Percentiles rank a stretch among this genome's conserved stretches.
Evolutionary conservation across 2,797 vertebrate species (phyloP).

Genomic region (Paguma larvata): DNA sequence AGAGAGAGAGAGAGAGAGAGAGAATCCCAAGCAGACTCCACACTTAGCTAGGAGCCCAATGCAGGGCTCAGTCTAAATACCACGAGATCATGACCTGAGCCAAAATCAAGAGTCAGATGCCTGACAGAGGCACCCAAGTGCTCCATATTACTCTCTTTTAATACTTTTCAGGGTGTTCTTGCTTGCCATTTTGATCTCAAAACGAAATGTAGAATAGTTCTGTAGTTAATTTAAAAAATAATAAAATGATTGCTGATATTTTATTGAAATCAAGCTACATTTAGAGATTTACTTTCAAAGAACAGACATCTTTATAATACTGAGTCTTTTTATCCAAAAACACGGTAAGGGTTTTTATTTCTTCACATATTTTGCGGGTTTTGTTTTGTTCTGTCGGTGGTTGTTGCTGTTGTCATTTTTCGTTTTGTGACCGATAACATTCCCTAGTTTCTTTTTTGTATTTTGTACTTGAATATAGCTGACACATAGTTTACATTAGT

Average conservation of each 20-base stretch:
- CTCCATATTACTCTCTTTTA: not conserved
- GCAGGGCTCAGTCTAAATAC: no score
- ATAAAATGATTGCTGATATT: not conserved
- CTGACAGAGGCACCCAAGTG: no score
- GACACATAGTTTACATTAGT: not conserved
- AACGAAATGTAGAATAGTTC: not conserved
- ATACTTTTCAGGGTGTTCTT: not conserved
- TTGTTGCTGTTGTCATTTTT: not conserved
- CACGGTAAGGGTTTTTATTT: not conserved
- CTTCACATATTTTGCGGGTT: not conserved
- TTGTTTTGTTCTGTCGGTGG: not conserved
- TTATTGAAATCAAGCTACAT: not conserved
- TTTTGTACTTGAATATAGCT: not conserved
- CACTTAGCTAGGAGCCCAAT: no score
- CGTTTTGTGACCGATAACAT: not conserved
- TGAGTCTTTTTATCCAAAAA: not conserved
- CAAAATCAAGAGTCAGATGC: no score
- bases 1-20: no score
- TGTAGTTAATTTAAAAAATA: not conserved
- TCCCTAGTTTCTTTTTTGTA: not conserved
- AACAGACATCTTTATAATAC: not conserved
- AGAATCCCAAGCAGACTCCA: no score
- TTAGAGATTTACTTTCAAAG: not conserved
- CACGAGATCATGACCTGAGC: no score
- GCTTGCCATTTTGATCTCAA: not conserved